Percentiles rank a stretch among this genome's conserved stretches.
Conservation (phyloP, 2,888 invertebrate species). For the Mimumesa dahlbomi region DNA sequence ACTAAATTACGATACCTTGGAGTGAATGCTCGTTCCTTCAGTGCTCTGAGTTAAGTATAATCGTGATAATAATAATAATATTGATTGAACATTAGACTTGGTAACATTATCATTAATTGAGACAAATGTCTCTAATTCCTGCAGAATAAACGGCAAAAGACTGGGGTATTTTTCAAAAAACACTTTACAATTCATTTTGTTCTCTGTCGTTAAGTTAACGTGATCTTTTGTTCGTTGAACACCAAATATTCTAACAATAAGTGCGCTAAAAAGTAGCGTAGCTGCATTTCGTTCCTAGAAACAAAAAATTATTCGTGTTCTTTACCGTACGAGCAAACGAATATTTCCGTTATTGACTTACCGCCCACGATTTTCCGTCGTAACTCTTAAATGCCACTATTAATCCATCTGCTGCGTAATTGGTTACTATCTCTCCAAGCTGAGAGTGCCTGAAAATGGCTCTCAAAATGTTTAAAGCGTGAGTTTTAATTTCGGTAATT, state of each 20-base stretch:
- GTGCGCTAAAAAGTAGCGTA: constrained; percentile 90
- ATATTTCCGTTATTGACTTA: constrained; percentile 78
- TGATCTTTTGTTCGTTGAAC: constrained; percentile 85
- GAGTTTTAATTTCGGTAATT: constrained; percentile 74
- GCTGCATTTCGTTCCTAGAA: constrained; percentile 91
- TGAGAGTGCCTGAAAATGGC: constrained; percentile 89
- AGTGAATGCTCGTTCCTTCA: constrained; percentile 85
- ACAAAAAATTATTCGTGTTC: neutral
- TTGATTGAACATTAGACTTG: constrained; percentile 87
- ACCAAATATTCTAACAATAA: constrained; percentile 93
- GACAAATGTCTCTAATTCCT: constrained; percentile 78
- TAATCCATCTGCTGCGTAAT: constrained; percentile 87
- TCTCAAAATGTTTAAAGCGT: constrained; percentile 93
- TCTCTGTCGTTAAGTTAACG: constrained; percentile 83
- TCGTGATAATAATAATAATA: constrained; percentile 88
- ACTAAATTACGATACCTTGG: constrained; percentile 82
- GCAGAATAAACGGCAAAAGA: constrained; percentile 83
- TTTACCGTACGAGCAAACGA: no score
- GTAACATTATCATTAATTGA: constrained; percentile 77
- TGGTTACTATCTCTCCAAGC: constrained; percentile 87
- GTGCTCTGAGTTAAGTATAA: constrained; percentile 87
- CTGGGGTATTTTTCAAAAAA: constrained; percentile 89
- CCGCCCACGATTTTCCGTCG: constrained; percentile 88
- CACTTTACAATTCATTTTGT: constrained; percentile 88
- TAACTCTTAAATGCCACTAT: constrained; percentile 88